Evolutionary conservation across 1,140 invertebrate species (phyloP).

Genomic region (Tetraneura akinire): DNA sequence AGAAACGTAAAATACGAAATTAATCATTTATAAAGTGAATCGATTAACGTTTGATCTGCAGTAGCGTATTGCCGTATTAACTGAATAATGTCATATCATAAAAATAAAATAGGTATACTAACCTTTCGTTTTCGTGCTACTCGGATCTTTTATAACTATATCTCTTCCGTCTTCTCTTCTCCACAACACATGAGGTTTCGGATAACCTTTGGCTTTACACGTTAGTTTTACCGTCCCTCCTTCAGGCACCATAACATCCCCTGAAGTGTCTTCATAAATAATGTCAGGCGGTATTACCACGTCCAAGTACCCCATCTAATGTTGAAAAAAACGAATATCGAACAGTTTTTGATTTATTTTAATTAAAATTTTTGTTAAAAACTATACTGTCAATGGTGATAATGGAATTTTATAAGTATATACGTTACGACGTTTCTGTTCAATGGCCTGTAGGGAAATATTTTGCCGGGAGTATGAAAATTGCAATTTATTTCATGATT

Average conservation of each 20-base stretch:
- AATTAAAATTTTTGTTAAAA: constrained; percentile 55
- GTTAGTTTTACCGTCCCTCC: constrained; percentile 70
- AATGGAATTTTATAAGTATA: not conserved
- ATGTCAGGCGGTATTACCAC: constrained; percentile 85
- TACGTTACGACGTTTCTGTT: constrained; percentile 22
- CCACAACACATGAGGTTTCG: constrained; percentile 82
- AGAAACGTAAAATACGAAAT: too few species aligned
- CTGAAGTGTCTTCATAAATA: constrained; percentile 74
- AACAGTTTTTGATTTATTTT: constrained; percentile 1
- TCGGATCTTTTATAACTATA: constrained; percentile 69
- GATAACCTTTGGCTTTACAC: constrained; percentile 78
- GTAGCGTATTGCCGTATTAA: too few species aligned
- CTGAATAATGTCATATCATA: too few species aligned
- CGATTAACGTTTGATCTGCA: too few species aligned
- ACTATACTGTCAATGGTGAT: constrained; percentile 9
- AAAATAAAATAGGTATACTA: too few species aligned
- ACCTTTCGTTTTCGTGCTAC: constrained; percentile 52
- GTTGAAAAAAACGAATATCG: constrained; percentile 19
- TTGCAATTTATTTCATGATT: constrained; percentile 9
- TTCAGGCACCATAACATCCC: constrained; percentile 80
- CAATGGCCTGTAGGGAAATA: constrained; percentile 22
- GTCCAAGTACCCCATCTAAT: constrained; percentile 71
- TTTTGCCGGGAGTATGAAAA: not conserved
- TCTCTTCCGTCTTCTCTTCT: constrained; percentile 78
- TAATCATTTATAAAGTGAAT: too few species aligned